phyloP scores from a whole-genome alignment of 2,888 invertebrate species.

The Abrostola tripartita region DNA sequence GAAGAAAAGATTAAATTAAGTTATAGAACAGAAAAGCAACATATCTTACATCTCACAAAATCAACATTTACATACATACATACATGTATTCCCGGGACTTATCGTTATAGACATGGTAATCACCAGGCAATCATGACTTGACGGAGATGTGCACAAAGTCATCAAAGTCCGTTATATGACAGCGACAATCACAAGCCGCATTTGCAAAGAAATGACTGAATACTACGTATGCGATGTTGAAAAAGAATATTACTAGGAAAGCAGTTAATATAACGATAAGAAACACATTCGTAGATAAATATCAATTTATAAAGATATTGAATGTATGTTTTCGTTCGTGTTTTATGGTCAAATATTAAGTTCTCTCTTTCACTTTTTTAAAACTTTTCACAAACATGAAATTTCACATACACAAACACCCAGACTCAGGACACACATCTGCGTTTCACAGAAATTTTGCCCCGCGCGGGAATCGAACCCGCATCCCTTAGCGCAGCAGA shows the following conservation, averaged over 20 bases:
- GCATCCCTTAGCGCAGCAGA: too few relatives aligned
- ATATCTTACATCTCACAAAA: slow-evolving; percentile 12
- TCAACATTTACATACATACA: slow-evolving; percentile 21
- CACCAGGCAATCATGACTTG: slow-evolving; percentile 47
- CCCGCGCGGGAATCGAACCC: too few relatives aligned
- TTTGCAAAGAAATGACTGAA: slow-evolving; percentile 30
- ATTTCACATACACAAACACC: too few relatives aligned
- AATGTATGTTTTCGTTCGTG: too few relatives aligned
- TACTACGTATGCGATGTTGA: neutral
- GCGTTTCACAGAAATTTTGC: too few relatives aligned
- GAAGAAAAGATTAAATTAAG: too few relatives aligned
- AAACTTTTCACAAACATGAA: too few relatives aligned
- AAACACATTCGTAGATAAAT: too few relatives aligned
- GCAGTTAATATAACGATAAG: neutral
- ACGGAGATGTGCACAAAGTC: slow-evolving; percentile 36
- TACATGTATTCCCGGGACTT: slow-evolving; percentile 31
- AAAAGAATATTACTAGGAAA: slow-evolving; percentile 17
- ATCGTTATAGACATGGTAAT: slow-evolving; percentile 38
- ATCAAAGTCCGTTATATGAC: slow-evolving; percentile 54
- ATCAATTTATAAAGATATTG: too few relatives aligned
- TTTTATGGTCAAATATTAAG: too few relatives aligned
- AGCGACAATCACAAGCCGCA: slow-evolving; percentile 39
- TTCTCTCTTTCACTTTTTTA: too few relatives aligned
- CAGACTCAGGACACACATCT: too few relatives aligned
- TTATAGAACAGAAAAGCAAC: neutral